Percentiles rank a stretch among this genome's conserved stretches.
phyloP scores from a whole-genome alignment of 2,888 invertebrate genomes.

The Lepidocyrtoides sp. region DNA sequence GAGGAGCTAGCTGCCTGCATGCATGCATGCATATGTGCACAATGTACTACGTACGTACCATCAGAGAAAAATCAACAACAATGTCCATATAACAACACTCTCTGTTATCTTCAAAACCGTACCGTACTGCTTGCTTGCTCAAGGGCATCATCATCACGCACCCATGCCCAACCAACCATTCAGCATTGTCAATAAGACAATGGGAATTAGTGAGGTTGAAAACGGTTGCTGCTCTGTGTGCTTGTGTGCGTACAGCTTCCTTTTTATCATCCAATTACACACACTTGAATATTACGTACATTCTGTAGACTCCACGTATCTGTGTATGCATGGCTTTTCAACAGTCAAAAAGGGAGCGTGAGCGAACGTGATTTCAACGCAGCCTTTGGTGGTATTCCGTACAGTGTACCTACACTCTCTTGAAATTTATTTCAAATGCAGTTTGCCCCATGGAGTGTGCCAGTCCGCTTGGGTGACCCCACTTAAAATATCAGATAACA shows the following conservation, averaged over 20 bases:
- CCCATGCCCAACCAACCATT: background rate
- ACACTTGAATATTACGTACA: no score
- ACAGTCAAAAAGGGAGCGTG: background rate
- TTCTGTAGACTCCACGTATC: background rate
- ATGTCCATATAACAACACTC: no score
- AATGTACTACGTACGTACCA: no score
- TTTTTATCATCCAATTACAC: slow-evolving; percentile 2
- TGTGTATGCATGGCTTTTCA: background rate
- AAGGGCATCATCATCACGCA: background rate
- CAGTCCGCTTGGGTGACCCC: slow-evolving; percentile 46
- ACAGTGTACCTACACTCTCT: background rate
- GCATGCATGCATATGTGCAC: no score
- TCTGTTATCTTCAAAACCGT: no score
- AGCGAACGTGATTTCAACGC: no score
- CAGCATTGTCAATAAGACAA: background rate
- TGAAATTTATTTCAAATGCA: no score
- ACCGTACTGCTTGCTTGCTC: no score
- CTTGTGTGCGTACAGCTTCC: background rate
- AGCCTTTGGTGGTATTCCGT: no score
- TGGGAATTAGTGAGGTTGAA: background rate
- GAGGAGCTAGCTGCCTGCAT: no score
- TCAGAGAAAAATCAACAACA: no score
- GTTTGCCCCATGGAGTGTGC: slow-evolving; percentile 21
- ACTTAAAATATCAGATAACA: slow-evolving; percentile 65
- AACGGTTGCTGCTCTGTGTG: no score